phyloP scores from a whole-genome alignment of 2,113 vertebrate genomes.

The Dunckerocampus dactyliophorus region DNA sequence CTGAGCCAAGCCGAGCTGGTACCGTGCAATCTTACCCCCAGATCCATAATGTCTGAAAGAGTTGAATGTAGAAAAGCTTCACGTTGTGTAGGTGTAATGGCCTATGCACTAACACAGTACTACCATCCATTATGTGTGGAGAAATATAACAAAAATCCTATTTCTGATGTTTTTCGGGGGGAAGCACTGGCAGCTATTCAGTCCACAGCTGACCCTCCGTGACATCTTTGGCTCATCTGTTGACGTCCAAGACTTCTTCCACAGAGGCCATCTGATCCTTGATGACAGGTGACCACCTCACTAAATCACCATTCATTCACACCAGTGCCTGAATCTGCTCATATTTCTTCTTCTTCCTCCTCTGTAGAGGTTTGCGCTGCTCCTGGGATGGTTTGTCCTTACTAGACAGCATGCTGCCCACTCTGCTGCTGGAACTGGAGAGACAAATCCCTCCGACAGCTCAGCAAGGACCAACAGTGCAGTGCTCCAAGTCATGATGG shows the following conservation, averaged over 20 bases:
- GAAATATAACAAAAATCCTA: no score
- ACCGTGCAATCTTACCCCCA: no score
- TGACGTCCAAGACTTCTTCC: slow-evolving; percentile 64
- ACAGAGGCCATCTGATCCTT: slow-evolving; percentile 73
- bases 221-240: slow-evolving; percentile 63
- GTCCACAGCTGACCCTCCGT: slow-evolving; percentile 68
- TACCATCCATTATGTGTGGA: no score
- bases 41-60: no score
- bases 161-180: no score
- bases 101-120: no score
- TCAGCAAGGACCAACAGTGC: slow-evolving; percentile 5
- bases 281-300: slow-evolving; percentile 72
- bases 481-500: slow-evolving; percentile 2
- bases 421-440: slow-evolving; percentile 80
- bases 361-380: slow-evolving; percentile 81
- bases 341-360: slow-evolving; percentile 2
- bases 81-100: no score
- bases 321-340: not conserved
- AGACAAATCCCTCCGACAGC: slow-evolving; percentile 17
- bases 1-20: no score
- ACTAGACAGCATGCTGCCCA: slow-evolving; percentile 82
- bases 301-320: not conserved
- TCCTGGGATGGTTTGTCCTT: slow-evolving; percentile 82
- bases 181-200: slow-evolving; percentile 82
- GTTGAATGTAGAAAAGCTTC: no score